Conservation (phyloP, 1,140 invertebrate species). For the Scaptomyza montana region DNA sequence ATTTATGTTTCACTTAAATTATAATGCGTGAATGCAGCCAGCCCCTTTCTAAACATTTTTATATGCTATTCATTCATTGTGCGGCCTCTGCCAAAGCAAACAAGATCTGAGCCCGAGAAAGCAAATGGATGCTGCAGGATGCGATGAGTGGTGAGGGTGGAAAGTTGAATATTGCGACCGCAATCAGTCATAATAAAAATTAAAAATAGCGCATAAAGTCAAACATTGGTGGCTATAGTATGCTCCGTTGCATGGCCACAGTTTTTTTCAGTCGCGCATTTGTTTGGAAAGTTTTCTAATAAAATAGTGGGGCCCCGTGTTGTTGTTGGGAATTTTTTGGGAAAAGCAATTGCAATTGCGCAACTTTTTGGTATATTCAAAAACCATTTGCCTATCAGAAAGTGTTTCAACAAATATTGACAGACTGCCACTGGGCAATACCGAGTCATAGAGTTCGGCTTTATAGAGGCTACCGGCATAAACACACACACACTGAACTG, state of each 20-base stretch:
- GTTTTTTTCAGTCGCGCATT: neutral
- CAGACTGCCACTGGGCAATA: constrained; percentile 53
- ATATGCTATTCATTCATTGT: constrained; percentile 39
- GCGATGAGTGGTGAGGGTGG: neutral
- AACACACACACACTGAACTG: constrained; percentile 8
- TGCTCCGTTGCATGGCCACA: constrained; percentile 16
- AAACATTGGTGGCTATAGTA: constrained; percentile 63
- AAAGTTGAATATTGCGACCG: constrained; percentile 54
- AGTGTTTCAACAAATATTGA: constrained; percentile 82
- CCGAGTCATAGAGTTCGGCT: constrained; percentile 20
- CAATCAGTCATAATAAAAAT: constrained; percentile 82
- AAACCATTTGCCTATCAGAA: constrained; percentile 78
- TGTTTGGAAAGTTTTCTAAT: constrained; percentile 73
- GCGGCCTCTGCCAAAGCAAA: constrained; percentile 58
- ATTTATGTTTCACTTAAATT: constrained; percentile 83
- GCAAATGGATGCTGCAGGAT: neutral
- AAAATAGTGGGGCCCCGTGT: constrained; percentile 66
- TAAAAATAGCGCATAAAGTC: constrained; percentile 80
- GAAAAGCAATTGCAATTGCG: constrained; percentile 69
- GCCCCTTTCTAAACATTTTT: constrained; percentile 63
- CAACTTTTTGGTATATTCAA: constrained; percentile 76
- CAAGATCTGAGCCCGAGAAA: constrained; percentile 18
- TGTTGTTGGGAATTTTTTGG: constrained; percentile 13
- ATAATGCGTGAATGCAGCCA: constrained; percentile 81
- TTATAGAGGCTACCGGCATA: neutral